phyloP scores from a whole-genome alignment of 1,140 invertebrate genomes.

The Phocides pigmalion region DNA sequence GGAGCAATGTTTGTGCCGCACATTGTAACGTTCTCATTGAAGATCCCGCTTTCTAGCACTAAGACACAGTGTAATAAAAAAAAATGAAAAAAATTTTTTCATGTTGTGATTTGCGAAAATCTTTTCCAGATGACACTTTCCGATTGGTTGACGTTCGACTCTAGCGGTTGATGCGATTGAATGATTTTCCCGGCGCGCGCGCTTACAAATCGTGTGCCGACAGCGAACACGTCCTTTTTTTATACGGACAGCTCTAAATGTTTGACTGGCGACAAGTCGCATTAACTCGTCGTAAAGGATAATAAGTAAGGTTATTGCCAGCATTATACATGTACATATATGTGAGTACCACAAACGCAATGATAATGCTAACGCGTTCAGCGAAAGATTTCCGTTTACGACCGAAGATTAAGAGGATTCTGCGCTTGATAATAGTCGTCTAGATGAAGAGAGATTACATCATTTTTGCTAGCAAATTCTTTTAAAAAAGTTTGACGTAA shows the following conservation, averaged over 20 bases:
- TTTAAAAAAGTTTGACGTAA: slow-evolving; percentile 52
- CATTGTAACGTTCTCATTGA: slow-evolving; percentile 46
- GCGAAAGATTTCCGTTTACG: slow-evolving; percentile 78
- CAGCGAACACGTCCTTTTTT: slow-evolving; percentile 73
- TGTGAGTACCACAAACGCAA: slow-evolving; percentile 47
- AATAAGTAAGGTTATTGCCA: slow-evolving; percentile 79
- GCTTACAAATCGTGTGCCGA: slow-evolving; percentile 55
- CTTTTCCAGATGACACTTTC: slow-evolving; percentile 51
- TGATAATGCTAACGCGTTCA: slow-evolving; percentile 59
- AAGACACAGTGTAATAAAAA: background rate
- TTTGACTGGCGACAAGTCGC: slow-evolving; percentile 69
- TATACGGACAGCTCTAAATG: slow-evolving; percentile 76
- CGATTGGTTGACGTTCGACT: slow-evolving; percentile 64
- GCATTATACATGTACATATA: slow-evolving; percentile 62
- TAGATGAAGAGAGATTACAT: slow-evolving; percentile 61
- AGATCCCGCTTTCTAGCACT: background rate
- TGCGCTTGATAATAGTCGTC: slow-evolving; percentile 63
- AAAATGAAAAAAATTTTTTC: slow-evolving; percentile 7
- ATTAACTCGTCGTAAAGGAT: slow-evolving; percentile 81
- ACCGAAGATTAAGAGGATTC: slow-evolving; percentile 76
- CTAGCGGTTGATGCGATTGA: slow-evolving; percentile 61
- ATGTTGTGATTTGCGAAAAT: slow-evolving; percentile 34
- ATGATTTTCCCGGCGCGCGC: slow-evolving; percentile 76
- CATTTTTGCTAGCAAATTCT: slow-evolving; percentile 63
- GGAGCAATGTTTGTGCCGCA: slow-evolving; percentile 34